Conservation (phyloP, 2,888 invertebrate species). For the Lasius fuliginosus region DNA sequence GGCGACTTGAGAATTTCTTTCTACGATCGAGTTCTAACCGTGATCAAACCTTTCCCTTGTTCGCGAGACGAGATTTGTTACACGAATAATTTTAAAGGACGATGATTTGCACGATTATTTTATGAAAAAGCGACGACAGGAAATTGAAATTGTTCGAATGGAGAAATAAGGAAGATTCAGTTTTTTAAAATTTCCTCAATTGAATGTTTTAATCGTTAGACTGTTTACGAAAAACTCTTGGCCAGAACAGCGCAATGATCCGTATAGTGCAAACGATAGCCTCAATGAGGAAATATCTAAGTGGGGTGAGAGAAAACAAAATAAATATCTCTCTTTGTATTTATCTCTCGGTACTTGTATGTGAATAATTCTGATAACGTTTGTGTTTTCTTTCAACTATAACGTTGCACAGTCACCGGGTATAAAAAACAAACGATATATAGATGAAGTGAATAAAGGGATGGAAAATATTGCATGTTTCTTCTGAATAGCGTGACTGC, state of each 20-base stretch:
- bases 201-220: background rate
- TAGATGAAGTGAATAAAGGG: background rate
- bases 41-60: background rate
- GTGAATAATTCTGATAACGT: background rate
- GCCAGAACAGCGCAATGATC: background rate
- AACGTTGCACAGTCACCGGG: background rate
- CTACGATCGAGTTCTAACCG: background rate
- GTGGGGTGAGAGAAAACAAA: background rate
- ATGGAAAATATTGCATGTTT: too few relatives aligned
- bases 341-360: background rate
- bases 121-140: background rate
- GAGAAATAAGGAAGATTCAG: background rate
- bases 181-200: background rate
- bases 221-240: background rate
- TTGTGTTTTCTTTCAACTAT: background rate
- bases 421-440: background rate
- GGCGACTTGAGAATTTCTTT: background rate
- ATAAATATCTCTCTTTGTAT: background rate
- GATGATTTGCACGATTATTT: background rate
- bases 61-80: background rate
- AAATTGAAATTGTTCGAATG: background rate
- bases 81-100: background rate
- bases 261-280: conserved; percentile 16
- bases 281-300: background rate
- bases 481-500: background rate